phyloP scores from a whole-genome alignment of 2,113 vertebrate species.

The Pedionomus torquatus region DNA sequence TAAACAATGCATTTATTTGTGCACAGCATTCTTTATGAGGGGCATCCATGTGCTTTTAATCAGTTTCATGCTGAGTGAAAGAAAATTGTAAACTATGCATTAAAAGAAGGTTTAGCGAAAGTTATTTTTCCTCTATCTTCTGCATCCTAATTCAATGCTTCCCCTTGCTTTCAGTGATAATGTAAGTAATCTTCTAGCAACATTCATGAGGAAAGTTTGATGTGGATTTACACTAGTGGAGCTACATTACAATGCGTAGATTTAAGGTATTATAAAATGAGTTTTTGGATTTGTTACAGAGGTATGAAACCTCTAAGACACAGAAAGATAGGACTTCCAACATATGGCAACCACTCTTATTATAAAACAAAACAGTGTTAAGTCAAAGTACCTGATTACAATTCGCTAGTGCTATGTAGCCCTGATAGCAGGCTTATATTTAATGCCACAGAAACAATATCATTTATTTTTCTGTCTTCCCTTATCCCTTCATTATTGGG shows the following conservation, averaged over 20 bases:
- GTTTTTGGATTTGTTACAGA: slow-evolving; percentile 87
- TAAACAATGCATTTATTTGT: slow-evolving; percentile 73
- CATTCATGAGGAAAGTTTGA: slow-evolving; percentile 88
- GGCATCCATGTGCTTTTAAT: slow-evolving; percentile 77
- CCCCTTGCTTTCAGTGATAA: slow-evolving; percentile 73
- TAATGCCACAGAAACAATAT: slow-evolving; percentile 97
- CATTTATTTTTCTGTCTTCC: slow-evolving; percentile 94
- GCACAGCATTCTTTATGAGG: slow-evolving; percentile 64
- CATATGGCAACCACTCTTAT: slow-evolving; percentile 88
- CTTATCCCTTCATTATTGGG: slow-evolving; percentile 91
- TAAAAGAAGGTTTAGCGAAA: slow-evolving; percentile 82
- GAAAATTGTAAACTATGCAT: slow-evolving; percentile 83
- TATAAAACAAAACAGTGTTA: slow-evolving; percentile 88
- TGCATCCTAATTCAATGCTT: slow-evolving; percentile 82
- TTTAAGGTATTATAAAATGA: slow-evolving; percentile 93
- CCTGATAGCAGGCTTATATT: slow-evolving; percentile 90
- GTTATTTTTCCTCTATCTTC: slow-evolving; percentile 79
- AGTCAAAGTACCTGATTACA: slow-evolving; percentile 99
- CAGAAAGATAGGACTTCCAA: slow-evolving; percentile 81
- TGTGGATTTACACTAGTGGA: slow-evolving; percentile 90
- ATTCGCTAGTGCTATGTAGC: slow-evolving; percentile 92
- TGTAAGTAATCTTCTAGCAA: slow-evolving; percentile 79
- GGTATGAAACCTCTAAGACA: slow-evolving; percentile 79
- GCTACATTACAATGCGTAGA: slow-evolving; percentile 95
- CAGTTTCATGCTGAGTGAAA: slow-evolving; percentile 80